Base-by-base conservation (phyloP, 2,888 invertebrate species). In the Carpatolechia fugitivella region DNA sequence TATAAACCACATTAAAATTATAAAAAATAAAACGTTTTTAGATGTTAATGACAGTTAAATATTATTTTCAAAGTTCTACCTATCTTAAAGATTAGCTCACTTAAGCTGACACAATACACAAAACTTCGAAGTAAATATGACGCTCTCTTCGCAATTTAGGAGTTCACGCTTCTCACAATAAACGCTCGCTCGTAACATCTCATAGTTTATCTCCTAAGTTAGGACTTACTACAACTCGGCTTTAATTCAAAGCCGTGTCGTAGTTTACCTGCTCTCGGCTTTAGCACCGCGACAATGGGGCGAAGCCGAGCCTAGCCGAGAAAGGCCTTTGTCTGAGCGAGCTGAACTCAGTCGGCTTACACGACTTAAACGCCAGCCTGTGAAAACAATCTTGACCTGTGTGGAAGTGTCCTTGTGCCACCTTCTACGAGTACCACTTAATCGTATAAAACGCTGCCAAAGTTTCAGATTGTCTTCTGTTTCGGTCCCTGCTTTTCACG, bases 331-430 rank as follows among this genome's bases (percentile, higher is more conserved):
- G 76, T 76, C 63, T 65, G 61, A 59, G 24, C 6, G 24, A 41
- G 65, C 61, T 57, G 54, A 44, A 61, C 65, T 63, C 59, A 65
- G 66, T 51, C 62, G 65, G 69, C 67, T 76, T 72, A 72, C 68
- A 65, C 64, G 71, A 74, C 69, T 72, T 68, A 73, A 73, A 68
- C 71, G 64, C 62, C 59, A 59, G 60, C 61, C 66, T 68, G 62
- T 62, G 70, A 72, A 76, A 76, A 76, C 73, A 76, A 72, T 76
- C 69, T 73, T 73, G 70, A 75, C 70, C 72, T 65, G 56, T 36
- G 44, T 46, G 56, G 47, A 38, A 38, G 40, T 20, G 41, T 29
- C 48, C 16, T 53, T 33, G 29, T 40, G 44, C 52, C 38, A 56
- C 41, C 54, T 57, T 24, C 24, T 24, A 24, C 24, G 3, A 24